Percentiles rank a stretch among this genome's conserved stretches.
Evolutionary conservation across 2,888 invertebrate genomes (phyloP).

Genomic region (Stenoptilia bipunctidactyla): DNA sequence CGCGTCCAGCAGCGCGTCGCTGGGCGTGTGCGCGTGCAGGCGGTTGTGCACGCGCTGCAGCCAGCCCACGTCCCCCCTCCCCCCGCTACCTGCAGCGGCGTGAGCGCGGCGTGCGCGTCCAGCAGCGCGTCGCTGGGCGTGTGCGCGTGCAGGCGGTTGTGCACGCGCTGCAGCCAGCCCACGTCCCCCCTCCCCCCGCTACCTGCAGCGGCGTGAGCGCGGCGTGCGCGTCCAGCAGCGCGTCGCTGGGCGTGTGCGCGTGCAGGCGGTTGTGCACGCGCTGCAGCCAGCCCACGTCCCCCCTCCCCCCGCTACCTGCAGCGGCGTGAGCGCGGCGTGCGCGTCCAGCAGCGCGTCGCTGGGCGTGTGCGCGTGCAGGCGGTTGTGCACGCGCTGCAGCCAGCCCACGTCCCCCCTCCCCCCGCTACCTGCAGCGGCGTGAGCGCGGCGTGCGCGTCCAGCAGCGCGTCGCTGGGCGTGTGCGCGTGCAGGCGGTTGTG

Average conservation of each 20-base stretch:
- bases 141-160: conserved; percentile 72
- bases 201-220: conserved; percentile 92
- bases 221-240: conserved; percentile 91
- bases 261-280: conserved; percentile 82
- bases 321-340: conserved; percentile 95
- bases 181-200: conserved; percentile 91
- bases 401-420: conserved; percentile 72
- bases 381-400: conserved; percentile 74
- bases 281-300: conserved; percentile 94
- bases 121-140: conserved; percentile 10
- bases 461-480: conserved; percentile 11
- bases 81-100: conserved; percentile 6
- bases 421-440: conserved; percentile 4
- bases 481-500: conserved; percentile 25
- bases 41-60: no score
- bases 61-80: conserved; percentile 10
- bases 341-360: conserved; percentile 83
- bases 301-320: conserved; percentile 88
- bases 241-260: conserved; percentile 63
- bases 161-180: conserved; percentile 93
- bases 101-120: conserved; percentile 16
- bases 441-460: conserved; percentile 16
- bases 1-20: conserved; percentile 12
- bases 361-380: conserved; percentile 49
- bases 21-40: conserved; percentile 16